Evolutionary conservation across 2,113 vertebrate species (phyloP), one percentile per base, ranked within the genome.

Genomic region (Antigone vipio): DNA sequence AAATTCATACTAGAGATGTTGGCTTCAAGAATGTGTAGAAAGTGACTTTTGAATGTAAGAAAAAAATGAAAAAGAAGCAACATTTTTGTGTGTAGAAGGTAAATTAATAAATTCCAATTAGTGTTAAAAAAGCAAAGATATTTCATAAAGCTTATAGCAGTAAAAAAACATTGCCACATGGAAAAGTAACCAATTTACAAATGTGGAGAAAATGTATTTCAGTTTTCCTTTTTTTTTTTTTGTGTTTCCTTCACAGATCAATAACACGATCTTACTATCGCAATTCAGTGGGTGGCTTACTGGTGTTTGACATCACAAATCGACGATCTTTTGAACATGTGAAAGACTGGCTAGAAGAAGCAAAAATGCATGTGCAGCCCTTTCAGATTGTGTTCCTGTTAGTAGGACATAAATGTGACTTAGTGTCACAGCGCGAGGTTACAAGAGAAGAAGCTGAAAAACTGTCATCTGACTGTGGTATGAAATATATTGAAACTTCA

Each of bases 251-350:
- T 96, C 94, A 55, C 85, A 98, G 98, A 73, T 98, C 98, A 64
- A 98, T 98, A 97, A 98, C 98, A 40, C 98, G 98, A 55, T 98
- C 98, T 68, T 98, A 98, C 19, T 98, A 98, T 62, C 98, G 98
- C 75, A 98, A 98, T 96, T 98, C 98, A 24, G 98, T 98, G 83
- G 98, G 98, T 79, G 98, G 98, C 81, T 98, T 98, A 40, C 96
- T 98, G 32, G 98, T 98, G 35, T 98, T 98, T 74, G 98, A 98
- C 94, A 97, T 98, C 96, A 98, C 98, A 56, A 98, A 98, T 53
- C 98, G 98, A 27, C 96, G 97, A 45, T 98, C 98, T 71, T 98
- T 98, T 76, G 98, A 98, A 73, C 98, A 98, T 3, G 98, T 98
- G 87, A 98, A 97, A 79, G 98, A 98, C 79, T 98, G 98, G 98